These are phyloP conservation scores for Cryptotermes secundus DNA, from an alignment of 1,140 invertebrate species.

Conservation along the genomic window DNA sequence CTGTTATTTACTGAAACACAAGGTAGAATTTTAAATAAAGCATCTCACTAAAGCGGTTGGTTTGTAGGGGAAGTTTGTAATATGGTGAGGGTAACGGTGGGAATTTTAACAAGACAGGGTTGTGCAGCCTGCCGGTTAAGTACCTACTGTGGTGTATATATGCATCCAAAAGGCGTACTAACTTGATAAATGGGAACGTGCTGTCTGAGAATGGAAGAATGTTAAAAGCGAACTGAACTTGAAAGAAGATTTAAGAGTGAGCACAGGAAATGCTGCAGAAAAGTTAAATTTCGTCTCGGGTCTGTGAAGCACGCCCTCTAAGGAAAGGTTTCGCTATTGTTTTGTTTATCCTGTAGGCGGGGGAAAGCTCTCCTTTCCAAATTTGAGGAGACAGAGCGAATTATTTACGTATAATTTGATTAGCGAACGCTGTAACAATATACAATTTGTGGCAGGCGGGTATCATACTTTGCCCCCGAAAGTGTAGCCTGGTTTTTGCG, in stretches of 20 bases:
- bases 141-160: constrained; percentile 12
- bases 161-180: not conserved
- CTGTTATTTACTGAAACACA: constrained; percentile 21
- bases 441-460: too few species aligned
- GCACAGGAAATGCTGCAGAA: constrained; percentile 19
- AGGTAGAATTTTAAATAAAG: constrained; percentile 29
- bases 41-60: not conserved
- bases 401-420: too few species aligned
- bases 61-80: constrained; percentile 16
- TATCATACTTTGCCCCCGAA: too few species aligned
- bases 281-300: not conserved
- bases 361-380: not conserved
- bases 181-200: constrained; percentile 24
- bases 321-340: constrained; percentile 18
- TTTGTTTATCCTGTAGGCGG: not conserved
- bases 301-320: not conserved
- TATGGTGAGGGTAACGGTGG: constrained; percentile 25
- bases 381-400: too few species aligned
- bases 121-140: constrained; percentile 1
- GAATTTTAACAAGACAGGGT: constrained; percentile 27
- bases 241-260: constrained; percentile 24
- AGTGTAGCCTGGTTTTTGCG: too few species aligned
- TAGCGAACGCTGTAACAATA: too few species aligned
- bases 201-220: constrained; percentile 29
- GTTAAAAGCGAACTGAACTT: constrained; percentile 20